Evolutionary conservation across 1,140 invertebrate species (phyloP).

Genomic region (Glomeris maerens): DNA sequence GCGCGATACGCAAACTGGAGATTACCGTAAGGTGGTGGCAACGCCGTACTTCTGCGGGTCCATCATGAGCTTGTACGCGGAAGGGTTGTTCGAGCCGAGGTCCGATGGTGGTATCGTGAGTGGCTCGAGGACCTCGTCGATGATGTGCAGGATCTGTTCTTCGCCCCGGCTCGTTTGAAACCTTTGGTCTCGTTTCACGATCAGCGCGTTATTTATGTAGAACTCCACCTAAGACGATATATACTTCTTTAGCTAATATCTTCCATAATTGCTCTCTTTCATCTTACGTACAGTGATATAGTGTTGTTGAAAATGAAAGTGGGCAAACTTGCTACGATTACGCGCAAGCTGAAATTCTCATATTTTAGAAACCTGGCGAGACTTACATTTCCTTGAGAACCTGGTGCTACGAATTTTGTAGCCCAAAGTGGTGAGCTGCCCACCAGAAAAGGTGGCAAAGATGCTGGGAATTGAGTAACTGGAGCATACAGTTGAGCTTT

Average conservation of each 20-base stretch:
- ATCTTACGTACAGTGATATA: no score
- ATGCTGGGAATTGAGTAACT: no score
- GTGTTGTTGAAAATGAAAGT: no score
- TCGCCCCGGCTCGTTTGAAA: not conserved
- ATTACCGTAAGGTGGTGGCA: not conserved
- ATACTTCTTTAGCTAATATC: not conserved
- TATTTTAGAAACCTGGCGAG: no score
- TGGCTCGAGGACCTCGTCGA: conserved; percentile 14
- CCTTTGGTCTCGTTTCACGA: not conserved
- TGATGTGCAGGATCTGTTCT: conserved; percentile 13
- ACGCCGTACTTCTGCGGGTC: conserved; percentile 1
- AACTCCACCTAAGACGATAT: not conserved
- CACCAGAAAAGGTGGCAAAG: no score
- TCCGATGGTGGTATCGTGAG: conserved; percentile 1
- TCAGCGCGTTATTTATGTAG: conserved; percentile 5
- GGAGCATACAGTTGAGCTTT: no score
- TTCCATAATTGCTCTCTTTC: no score
- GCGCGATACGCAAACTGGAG: not conserved
- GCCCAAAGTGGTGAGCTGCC: no score
- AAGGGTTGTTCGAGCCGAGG: conserved; percentile 7
- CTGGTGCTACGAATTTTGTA: no score
- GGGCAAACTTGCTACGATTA: no score
- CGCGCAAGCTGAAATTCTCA: no score
- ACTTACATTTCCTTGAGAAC: no score
- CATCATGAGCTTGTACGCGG: conserved; percentile 11